Percentiles rank a stretch among this genome's conserved stretches.
Evolutionary conservation across 2,888 invertebrate genomes (phyloP).

Genomic region (Trichopoda pennipes): DNA sequence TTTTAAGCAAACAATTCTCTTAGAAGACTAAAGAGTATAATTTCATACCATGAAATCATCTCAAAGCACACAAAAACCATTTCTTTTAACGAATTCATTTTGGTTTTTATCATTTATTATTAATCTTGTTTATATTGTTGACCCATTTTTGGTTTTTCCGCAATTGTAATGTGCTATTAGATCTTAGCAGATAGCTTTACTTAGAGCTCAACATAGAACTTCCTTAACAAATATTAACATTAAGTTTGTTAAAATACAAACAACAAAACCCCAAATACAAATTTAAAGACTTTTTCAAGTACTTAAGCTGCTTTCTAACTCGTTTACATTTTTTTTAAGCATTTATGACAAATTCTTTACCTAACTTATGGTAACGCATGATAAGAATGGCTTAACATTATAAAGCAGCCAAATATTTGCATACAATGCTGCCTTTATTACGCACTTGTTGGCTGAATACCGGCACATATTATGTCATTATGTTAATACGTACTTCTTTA

Average conservation of each 20-base stretch:
- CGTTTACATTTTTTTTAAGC: slow-evolving; percentile 29
- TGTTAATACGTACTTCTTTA: slow-evolving; percentile 43
- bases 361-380: slow-evolving; percentile 56
- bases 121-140: slow-evolving; percentile 48
- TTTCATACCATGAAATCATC: no score
- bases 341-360: slow-evolving; percentile 56
- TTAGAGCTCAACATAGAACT: slow-evolving; percentile 45
- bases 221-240: slow-evolving; percentile 29
- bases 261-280: not conserved
- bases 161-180: slow-evolving; percentile 25
- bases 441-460: slow-evolving; percentile 53
- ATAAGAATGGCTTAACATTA: slow-evolving; percentile 41
- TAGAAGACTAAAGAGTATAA: not conserved
- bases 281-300: slow-evolving; percentile 16
- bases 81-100: not conserved
- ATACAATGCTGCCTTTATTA: slow-evolving; percentile 60
- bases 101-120: not conserved
- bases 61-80: not conserved
- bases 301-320: slow-evolving; percentile 15
- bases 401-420: slow-evolving; percentile 34
- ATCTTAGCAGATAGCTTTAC: slow-evolving; percentile 54
- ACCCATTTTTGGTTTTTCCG: slow-evolving; percentile 66
- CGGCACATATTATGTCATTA: slow-evolving; percentile 66
- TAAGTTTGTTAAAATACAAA: slow-evolving; percentile 8
- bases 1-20: not conserved